Conservation (phyloP, 2,888 invertebrate species). For the Aethes cnicana region DNA sequence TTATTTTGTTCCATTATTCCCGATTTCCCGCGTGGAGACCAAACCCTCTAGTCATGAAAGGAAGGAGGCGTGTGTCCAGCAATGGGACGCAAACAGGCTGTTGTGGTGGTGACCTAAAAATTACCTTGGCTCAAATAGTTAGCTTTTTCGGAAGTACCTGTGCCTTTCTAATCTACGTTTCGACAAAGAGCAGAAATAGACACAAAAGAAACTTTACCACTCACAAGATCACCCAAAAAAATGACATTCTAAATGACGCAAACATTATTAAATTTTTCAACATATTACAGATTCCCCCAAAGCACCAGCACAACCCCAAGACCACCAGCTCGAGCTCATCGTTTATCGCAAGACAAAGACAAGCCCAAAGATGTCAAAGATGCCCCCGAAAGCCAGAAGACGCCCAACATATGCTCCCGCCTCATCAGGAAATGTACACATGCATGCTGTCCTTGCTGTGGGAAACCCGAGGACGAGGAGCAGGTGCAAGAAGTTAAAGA, state of each 20-base stretch:
- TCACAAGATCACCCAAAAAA: not conserved
- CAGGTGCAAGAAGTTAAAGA: slow-evolving; percentile 40
- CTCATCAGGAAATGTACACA: slow-evolving; percentile 70
- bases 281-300: slow-evolving; percentile 67
- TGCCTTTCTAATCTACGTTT: too few relatives aligned
- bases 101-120: too few relatives aligned
- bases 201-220: too few relatives aligned
- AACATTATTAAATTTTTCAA: too few relatives aligned
- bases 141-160: too few relatives aligned
- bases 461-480: slow-evolving; percentile 56
- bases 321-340: slow-evolving; percentile 63
- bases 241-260: not conserved
- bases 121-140: too few relatives aligned
- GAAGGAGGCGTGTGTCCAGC: too few relatives aligned
- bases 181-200: too few relatives aligned
- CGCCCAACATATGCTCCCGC: slow-evolving; percentile 63
- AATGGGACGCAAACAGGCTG: too few relatives aligned
- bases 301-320: slow-evolving; percentile 75
- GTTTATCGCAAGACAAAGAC: slow-evolving; percentile 39
- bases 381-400: slow-evolving; percentile 44
- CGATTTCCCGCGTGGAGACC: too few relatives aligned
- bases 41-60: too few relatives aligned
- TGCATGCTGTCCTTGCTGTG: slow-evolving; percentile 78
- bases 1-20: too few relatives aligned
- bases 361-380: slow-evolving; percentile 52